phyloP scores from a whole-genome alignment of 2,888 invertebrate genomes.

The Margaritifera margaritifera region DNA sequence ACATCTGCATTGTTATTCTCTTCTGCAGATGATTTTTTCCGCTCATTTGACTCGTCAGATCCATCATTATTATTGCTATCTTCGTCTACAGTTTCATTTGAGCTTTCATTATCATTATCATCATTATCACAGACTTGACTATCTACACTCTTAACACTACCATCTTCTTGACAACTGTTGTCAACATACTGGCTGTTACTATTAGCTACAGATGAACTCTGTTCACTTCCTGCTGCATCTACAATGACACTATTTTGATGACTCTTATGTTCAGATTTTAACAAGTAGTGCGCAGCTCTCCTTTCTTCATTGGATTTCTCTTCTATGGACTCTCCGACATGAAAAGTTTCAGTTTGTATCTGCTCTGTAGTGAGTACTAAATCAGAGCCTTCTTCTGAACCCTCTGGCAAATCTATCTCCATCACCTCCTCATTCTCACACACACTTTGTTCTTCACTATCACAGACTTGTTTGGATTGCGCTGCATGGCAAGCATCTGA shows the following conservation, averaged over 20 bases:
- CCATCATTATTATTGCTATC: neutral
- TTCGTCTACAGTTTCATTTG: slow-evolving; percentile 1
- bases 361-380: too few relatives aligned
- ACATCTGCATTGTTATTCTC: slow-evolving; percentile 1
- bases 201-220: too few relatives aligned
- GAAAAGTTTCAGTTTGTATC: too few relatives aligned
- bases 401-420: too few relatives aligned
- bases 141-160: too few relatives aligned
- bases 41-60: neutral
- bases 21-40: slow-evolving; percentile 11
- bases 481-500: neutral
- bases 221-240: slow-evolving; percentile 2
- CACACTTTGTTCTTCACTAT: too few relatives aligned
- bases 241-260: neutral
- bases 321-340: too few relatives aligned
- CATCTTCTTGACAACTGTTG: too few relatives aligned
- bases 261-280: slow-evolving; percentile 1
- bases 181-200: too few relatives aligned
- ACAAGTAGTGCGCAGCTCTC: slow-evolving; percentile 31
- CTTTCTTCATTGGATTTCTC: slow-evolving; percentile 33
- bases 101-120: slow-evolving; percentile 1
- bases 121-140: neutral
- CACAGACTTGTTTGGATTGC: slow-evolving; percentile 26
- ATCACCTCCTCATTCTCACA: too few relatives aligned
- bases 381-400: too few relatives aligned